These are phyloP conservation scores for Synanthedon andrenaeformis DNA, from an alignment of 2,888 invertebrate genomes.

Conservation along the genomic window DNA sequence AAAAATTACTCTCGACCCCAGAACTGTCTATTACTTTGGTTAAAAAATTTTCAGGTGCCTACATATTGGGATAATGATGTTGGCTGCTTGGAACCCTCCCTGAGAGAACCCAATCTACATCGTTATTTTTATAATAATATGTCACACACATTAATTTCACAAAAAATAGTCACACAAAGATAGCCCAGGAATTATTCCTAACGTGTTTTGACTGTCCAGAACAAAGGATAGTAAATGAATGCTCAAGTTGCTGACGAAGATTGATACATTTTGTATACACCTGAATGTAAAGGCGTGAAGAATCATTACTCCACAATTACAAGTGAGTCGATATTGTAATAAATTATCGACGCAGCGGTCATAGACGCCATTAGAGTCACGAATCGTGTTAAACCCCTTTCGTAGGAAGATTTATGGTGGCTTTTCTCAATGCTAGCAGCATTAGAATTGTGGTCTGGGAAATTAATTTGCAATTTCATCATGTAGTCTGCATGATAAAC, in stretches of 20 bases:
- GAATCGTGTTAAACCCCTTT: constrained; percentile 46
- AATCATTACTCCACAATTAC: constrained; percentile 28
- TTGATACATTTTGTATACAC: constrained; percentile 1
- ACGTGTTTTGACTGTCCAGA: not conserved
- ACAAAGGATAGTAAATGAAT: not conserved
- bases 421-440: constrained; percentile 17
- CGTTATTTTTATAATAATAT: too few relatives aligned
- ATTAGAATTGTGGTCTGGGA: constrained; percentile 1
- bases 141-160: too few relatives aligned
- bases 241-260: not conserved
- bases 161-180: too few relatives aligned
- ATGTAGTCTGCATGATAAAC: not conserved
- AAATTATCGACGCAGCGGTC: constrained; percentile 32
- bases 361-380: constrained; percentile 48
- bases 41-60: too few relatives aligned
- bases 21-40: too few relatives aligned
- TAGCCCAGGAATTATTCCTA: too few relatives aligned
- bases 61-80: too few relatives aligned
- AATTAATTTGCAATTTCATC: not conserved
- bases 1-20: too few relatives aligned
- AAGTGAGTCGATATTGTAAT: constrained; percentile 20
- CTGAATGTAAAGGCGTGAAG: constrained; percentile 9
- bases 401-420: constrained; percentile 40
- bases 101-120: too few relatives aligned
- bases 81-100: too few relatives aligned